These are phyloP conservation scores for Sphaerophoria rueppellii DNA, from an alignment of 2,888 invertebrate genomes.

Conservation along the genomic window DNA sequence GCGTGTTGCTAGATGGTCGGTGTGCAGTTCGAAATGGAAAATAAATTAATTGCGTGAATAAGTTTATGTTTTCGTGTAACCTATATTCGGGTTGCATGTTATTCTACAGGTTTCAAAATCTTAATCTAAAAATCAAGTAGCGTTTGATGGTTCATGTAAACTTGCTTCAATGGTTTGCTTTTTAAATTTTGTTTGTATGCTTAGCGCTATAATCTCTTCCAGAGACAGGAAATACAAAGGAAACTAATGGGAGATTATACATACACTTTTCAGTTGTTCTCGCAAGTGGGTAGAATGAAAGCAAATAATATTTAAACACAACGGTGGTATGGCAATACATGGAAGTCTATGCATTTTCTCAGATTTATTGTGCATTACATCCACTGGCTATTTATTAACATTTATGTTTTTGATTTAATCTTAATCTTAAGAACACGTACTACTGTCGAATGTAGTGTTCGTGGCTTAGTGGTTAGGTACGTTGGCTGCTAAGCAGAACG, in stretches of 20 bases:
- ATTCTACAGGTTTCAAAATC: background rate
- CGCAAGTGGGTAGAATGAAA: slow-evolving; percentile 41
- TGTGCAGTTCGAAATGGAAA: slow-evolving; percentile 12
- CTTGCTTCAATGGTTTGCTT: slow-evolving; percentile 40
- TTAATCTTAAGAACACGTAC: no score
- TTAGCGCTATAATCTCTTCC: slow-evolving; percentile 41
- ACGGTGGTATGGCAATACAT: slow-evolving; percentile 48
- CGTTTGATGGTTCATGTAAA: slow-evolving; percentile 31
- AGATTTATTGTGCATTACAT: slow-evolving; percentile 16
- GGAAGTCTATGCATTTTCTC: slow-evolving; percentile 41
- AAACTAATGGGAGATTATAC: slow-evolving; percentile 34
- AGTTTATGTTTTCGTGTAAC: slow-evolving; percentile 33
- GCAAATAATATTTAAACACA: slow-evolving; percentile 9
- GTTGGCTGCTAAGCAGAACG: no score
- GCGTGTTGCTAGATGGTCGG: slow-evolving; percentile 56
- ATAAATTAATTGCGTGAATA: slow-evolving; percentile 12
- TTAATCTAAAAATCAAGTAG: slow-evolving; percentile 27
- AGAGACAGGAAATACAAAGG: slow-evolving; percentile 1
- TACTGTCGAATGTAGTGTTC: no score
- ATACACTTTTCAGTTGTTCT: background rate
- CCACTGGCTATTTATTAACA: background rate
- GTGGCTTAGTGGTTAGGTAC: no score
- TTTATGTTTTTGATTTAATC: slow-evolving; percentile 1
- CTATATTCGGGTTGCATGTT: slow-evolving; percentile 51
- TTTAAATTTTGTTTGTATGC: slow-evolving; percentile 11